Evolutionary conservation across 2,113 vertebrate genomes (phyloP), one percentile per base, ranked within the genome.

Genomic region (Egretta garzetta): DNA sequence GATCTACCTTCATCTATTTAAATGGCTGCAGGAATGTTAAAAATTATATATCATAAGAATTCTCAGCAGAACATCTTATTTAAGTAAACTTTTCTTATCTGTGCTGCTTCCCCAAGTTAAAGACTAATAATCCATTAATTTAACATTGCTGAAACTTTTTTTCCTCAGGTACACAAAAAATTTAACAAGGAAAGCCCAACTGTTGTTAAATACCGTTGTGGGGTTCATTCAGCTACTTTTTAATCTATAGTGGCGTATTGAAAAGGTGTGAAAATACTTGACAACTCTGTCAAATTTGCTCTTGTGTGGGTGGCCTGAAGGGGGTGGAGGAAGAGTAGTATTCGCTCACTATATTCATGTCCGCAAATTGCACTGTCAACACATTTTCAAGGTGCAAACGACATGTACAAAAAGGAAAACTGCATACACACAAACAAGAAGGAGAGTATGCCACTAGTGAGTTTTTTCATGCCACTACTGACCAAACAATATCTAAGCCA

Each of bases 1-100:
- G 59, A 84, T 70, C 82, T 95, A 93, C 72, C 68, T 93, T 94
- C 73, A 92, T 59, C 55, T 67, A 56, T 90, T 94, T 80, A 59
- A 96, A 83, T 86, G 41, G 41, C 80, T 21, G 1, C 55, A 80
- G 52, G 26, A 96, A 70, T 73, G 28, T 92, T 88, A 85, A 64
- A 92, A 90, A 83, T 86, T 47, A 35, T 90, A 49, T 5, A 58
- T 70, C 26, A 8, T 71, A 84, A 80, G 67, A 80, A 77, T 88
- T 92, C 37, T 86, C 37, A 93, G 63, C 67, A 93, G 75, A 88
- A 30, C 27, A 47, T 67, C 50, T 77, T 85, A 47, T 39, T 85
- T 86, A 71, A 80, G 79, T 77, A 93, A 94, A 92, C 32, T 91
- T 93, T 66, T 76, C 28, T 83, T 94, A 68, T 59, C 16, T 77